A percentile compares a stretch with the other conserved stretches of the same genome.
phyloP scores from a whole-genome alignment of 2,797 vertebrate species.

The Sarcophilus harrisii region DNA sequence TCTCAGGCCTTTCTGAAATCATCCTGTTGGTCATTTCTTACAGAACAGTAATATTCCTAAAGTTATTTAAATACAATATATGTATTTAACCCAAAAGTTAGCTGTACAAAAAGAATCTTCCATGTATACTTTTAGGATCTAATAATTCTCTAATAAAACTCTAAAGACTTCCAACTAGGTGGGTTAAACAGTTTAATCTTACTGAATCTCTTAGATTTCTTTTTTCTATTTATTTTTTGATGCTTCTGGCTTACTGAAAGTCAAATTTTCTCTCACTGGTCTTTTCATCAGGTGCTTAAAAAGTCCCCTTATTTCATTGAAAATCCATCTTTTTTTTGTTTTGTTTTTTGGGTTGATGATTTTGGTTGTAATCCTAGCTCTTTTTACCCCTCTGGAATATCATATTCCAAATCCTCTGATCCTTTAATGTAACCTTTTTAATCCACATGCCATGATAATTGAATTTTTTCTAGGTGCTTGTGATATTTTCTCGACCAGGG shows the following conservation, averaged over 20 bases:
- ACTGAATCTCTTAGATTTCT: too few relatives aligned
- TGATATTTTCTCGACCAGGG: not conserved
- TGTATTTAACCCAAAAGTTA: too few relatives aligned
- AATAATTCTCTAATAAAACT: too few relatives aligned
- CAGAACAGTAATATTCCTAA: too few relatives aligned
- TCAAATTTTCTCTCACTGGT: not conserved
- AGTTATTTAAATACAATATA: too few relatives aligned
- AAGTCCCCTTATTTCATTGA: not conserved
- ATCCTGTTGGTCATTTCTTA: too few relatives aligned
- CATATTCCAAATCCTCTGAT: not conserved
- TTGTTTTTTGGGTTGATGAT: not conserved
- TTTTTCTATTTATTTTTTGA: too few relatives aligned
- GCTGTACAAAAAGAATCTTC: too few relatives aligned
- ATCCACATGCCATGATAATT: not conserved
- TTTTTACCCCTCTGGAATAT: not conserved
- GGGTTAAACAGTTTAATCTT: too few relatives aligned
- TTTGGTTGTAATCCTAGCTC: not conserved
- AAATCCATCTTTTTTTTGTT: not conserved
- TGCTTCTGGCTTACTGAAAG: not conserved
- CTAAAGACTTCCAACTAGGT: too few relatives aligned
- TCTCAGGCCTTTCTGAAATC: too few relatives aligned
- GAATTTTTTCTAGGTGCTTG: not conserved
- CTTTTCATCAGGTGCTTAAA: not conserved
- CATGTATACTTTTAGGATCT: too few relatives aligned
- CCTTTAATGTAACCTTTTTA: not conserved